Base-by-base conservation (phyloP, 2,888 invertebrate genomes). In the Aphodius granarius region DNA sequence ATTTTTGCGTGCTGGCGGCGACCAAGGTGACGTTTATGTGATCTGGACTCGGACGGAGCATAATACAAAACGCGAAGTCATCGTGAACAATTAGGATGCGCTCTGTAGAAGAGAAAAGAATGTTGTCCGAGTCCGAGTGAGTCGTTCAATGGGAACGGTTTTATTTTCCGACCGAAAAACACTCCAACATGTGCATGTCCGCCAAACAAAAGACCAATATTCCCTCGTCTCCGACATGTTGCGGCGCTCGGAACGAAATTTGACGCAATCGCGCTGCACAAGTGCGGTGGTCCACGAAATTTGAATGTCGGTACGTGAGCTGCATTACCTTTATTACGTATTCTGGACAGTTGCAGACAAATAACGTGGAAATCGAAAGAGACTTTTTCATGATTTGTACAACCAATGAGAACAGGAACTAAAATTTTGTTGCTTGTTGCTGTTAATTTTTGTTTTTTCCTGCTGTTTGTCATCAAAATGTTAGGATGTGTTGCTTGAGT, bases 11-110 rank as follows among this genome's bases (percentile, higher is more conserved):
- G 43, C 43, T 43, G 43, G 43, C 43, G 23, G n/a, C 23, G 43
- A 9, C 43, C 43, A 43, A 43, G 43, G 43, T 43, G 43, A 43
- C 43, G 43, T 43, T 43, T 43, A 43, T 43, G 43, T 43, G 43
- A 43, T 43, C 43, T 43, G 43, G 13, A 43, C 43, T 43, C 43
- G 43, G 43, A 9, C 9, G 43, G 9, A 4, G 43, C 43, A 43
- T 43, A 43, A 43, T 43, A 13, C 43, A 72, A 72, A 72, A 20
- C 72, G 72, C 72, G 19, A 5, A 17, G 63, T 72, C 72, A 72
- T 72, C 72, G 72, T 19, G 72, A 63, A 72, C 72, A 72, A 72
- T 72, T 72, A 72, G 72, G 72, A 72, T 72, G 72, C 43, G 17
- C 72, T 72, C 63, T 18, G 72, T 16, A 18, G 63, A 43, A 43